These are phyloP conservation scores for Tuta absoluta DNA, from an alignment of 2,888 invertebrate genomes.

Conservation along the genomic window DNA sequence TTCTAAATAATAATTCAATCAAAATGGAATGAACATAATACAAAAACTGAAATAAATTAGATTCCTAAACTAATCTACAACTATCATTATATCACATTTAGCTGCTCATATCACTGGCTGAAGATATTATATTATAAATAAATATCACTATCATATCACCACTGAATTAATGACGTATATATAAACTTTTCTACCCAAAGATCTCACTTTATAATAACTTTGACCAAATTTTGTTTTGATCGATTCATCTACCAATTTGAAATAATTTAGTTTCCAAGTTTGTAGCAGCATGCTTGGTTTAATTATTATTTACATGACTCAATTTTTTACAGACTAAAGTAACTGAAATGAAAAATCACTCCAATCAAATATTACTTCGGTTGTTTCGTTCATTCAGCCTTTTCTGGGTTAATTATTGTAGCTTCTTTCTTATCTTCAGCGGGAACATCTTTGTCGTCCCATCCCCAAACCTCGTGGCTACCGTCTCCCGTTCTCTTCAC, in stretches of 20 bases:
- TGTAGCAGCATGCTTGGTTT: neutral
- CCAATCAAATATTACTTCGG: neutral
- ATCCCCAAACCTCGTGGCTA: constrained; percentile 87
- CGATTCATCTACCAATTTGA: neutral
- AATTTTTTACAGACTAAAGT: neutral
- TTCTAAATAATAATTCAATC: neutral
- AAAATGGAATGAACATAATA: neutral
- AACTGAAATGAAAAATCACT: neutral
- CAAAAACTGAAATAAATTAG: neutral
- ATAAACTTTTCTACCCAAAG: neutral
- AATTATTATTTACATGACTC: neutral
- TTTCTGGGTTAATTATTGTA: constrained; percentile 48
- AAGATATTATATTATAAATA: neutral
- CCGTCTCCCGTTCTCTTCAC: constrained; percentile 89
- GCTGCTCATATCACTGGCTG: constrained; percentile 1
- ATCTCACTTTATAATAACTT: neutral
- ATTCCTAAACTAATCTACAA: neutral
- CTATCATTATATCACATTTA: neutral
- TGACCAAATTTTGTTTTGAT: too few species aligned
- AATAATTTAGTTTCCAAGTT: neutral
- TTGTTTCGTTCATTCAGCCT: constrained; percentile 33
- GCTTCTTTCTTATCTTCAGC: constrained; percentile 48
- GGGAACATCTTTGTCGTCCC: constrained; percentile 82
- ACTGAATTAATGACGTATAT: neutral
- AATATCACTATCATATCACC: neutral